Conservation (phyloP, 2,113 vertebrate species). For the Thalassoma bifasciatum region DNA sequence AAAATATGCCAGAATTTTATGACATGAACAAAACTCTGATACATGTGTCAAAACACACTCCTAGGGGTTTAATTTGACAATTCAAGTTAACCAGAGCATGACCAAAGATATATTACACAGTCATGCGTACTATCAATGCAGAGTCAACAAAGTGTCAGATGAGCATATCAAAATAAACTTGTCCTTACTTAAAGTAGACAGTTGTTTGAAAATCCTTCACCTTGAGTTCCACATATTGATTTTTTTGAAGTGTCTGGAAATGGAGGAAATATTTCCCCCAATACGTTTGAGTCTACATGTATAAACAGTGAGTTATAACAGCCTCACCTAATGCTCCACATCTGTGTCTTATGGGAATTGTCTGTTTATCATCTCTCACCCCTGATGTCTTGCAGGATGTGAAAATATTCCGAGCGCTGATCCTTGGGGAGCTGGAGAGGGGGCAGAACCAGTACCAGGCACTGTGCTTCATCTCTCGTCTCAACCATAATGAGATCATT, state of each 20-base stretch:
- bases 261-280: constrained; percentile 47
- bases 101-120: constrained; percentile 22
- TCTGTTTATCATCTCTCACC: constrained; percentile 51
- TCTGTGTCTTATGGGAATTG: constrained; percentile 17
- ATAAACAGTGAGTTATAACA: constrained; percentile 43
- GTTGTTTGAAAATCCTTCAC: constrained; percentile 61
- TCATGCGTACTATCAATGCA: constrained; percentile 47
- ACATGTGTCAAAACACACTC: constrained; percentile 18
- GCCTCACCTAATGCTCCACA: constrained; percentile 11
- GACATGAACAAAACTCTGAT: constrained; percentile 29
- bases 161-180: constrained; percentile 50
- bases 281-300: constrained; percentile 29
- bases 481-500: constrained; percentile 95
- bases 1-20: constrained; percentile 30
- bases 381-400: constrained; percentile 86
- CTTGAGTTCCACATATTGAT: constrained; percentile 60
- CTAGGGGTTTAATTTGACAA: constrained; percentile 51
- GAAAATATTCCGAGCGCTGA: constrained; percentile 96
- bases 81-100: constrained; percentile 37
- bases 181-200: constrained; percentile 45
- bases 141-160: constrained; percentile 63
- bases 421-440: constrained; percentile 95
- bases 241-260: constrained; percentile 58
- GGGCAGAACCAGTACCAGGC: constrained; percentile 98
- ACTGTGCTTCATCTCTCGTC: constrained; percentile 92